Evolutionary conservation across 2,888 invertebrate genomes (phyloP).

Genomic region (Pseudococcus longispinus): DNA sequence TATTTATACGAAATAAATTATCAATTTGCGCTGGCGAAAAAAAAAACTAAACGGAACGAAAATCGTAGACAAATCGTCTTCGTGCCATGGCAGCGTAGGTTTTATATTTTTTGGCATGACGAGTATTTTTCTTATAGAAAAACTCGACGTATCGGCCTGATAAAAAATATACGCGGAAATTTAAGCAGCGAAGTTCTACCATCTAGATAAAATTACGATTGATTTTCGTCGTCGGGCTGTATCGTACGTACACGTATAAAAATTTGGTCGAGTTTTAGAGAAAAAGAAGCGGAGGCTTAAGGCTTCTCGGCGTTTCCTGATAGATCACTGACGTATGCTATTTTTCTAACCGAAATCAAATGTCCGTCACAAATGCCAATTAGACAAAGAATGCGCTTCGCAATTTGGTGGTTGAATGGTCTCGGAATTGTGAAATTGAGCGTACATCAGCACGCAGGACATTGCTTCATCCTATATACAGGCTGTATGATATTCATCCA

Average conservation of each 20-base stretch:
- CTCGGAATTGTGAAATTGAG: slow-evolving; percentile 56
- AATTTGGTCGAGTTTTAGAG: slow-evolving; percentile 1
- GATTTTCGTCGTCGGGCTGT: slow-evolving; percentile 34
- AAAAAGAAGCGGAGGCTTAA: background rate
- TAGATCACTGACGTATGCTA: slow-evolving; percentile 54
- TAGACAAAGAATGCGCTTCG: slow-evolving; percentile 55
- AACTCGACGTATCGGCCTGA: background rate
- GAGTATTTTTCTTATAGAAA: background rate
- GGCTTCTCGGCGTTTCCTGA: slow-evolving; percentile 43
- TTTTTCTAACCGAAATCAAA: slow-evolving; percentile 55
- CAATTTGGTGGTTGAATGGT: slow-evolving; percentile 57
- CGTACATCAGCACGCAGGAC: slow-evolving; percentile 55
- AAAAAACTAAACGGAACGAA: background rate
- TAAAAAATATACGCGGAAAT: background rate
- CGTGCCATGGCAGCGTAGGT: background rate
- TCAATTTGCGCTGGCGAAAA: background rate
- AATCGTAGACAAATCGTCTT: background rate
- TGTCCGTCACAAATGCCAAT: slow-evolving; percentile 57
- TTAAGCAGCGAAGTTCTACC: background rate
- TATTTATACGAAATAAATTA: slow-evolving; percentile 9
- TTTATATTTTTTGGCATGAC: background rate
- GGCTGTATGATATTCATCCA: slow-evolving; percentile 49
- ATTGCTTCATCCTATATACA: slow-evolving; percentile 4
- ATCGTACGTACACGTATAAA: background rate
- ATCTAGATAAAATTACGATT: slow-evolving; percentile 32